phyloP scores from a whole-genome alignment of 2,888 invertebrate genomes.

The Blastobasis lacticolella region DNA sequence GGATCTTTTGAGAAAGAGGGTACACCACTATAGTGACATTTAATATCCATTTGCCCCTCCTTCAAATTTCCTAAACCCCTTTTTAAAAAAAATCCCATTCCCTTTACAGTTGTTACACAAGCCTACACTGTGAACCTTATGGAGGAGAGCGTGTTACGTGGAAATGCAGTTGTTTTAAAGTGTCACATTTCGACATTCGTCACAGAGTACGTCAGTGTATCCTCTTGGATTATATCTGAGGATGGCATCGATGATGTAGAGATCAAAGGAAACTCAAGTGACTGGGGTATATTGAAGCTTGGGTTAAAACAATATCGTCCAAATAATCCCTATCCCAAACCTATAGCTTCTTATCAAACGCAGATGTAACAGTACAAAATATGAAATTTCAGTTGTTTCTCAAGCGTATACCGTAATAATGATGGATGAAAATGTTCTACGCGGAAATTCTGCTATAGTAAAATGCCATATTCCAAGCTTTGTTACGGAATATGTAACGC shows the following conservation, averaged over 20 bases:
- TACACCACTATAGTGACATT: slow-evolving; percentile 19
- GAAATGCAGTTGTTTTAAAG: slow-evolving; percentile 92
- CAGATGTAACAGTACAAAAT: no score
- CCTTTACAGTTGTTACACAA: slow-evolving; percentile 88
- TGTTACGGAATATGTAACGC: slow-evolving; percentile 91
- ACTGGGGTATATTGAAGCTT: slow-evolving; percentile 45
- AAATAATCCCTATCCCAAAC: slow-evolving; percentile 12
- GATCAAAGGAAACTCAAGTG: slow-evolving; percentile 57
- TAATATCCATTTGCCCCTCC: slow-evolving; percentile 4
- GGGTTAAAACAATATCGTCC: not conserved
- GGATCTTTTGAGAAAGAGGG: slow-evolving; percentile 43
- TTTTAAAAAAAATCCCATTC: slow-evolving; percentile 21
- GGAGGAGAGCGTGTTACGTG: slow-evolving; percentile 92
- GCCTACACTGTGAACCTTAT: slow-evolving; percentile 90
- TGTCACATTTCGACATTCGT: slow-evolving; percentile 95
- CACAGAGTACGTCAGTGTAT: slow-evolving; percentile 90
- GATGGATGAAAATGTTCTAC: slow-evolving; percentile 93
- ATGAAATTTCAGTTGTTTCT: slow-evolving; percentile 84
- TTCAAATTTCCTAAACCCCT: not conserved
- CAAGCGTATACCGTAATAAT: slow-evolving; percentile 91
- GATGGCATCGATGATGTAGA: slow-evolving; percentile 62
- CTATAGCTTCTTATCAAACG: no score
- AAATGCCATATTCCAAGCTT: slow-evolving; percentile 96
- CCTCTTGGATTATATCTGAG: slow-evolving; percentile 90
- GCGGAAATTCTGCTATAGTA: slow-evolving; percentile 91